A percentile compares a stretch with the other conserved stretches of the same genome.
Evolutionary conservation across 2,113 vertebrate genomes (phyloP).

Genomic region (Quiscalus mexicanus): DNA sequence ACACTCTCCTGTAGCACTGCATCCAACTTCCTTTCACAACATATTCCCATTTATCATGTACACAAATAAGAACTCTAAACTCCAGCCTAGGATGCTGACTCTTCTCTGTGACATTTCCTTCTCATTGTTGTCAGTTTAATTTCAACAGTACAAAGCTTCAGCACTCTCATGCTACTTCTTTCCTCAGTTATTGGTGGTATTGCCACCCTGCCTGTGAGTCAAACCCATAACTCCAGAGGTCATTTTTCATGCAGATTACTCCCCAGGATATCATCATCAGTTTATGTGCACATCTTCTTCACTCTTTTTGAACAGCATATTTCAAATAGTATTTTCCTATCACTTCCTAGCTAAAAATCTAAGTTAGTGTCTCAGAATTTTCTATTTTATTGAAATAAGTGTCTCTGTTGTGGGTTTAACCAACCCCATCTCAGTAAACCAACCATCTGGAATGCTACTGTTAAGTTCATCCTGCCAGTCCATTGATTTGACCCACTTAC

Average conservation of each 20-base stretch:
- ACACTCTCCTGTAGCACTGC: background rate
- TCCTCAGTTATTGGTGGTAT: background rate
- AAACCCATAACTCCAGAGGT: background rate
- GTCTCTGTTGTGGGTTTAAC: background rate
- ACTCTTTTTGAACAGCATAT: background rate
- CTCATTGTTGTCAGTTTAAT: background rate
- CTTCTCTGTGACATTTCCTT: background rate
- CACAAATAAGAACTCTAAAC: background rate
- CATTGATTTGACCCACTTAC: background rate
- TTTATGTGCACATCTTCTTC: background rate
- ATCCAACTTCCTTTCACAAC: slow-evolving; percentile 2
- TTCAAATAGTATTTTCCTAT: background rate
- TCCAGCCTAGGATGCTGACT: background rate
- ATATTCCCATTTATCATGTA: background rate
- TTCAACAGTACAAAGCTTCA: background rate
- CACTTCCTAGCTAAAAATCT: background rate
- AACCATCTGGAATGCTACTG: background rate
- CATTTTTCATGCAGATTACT: background rate
- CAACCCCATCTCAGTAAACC: background rate
- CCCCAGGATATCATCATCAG: background rate
- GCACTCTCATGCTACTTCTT: background rate
- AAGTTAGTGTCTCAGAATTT: background rate
- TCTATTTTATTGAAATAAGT: background rate
- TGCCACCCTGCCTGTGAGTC: background rate
- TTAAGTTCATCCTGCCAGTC: background rate